phyloP scores from a whole-genome alignment of 2,888 invertebrate species.

The Eupithecia subumbrata region DNA sequence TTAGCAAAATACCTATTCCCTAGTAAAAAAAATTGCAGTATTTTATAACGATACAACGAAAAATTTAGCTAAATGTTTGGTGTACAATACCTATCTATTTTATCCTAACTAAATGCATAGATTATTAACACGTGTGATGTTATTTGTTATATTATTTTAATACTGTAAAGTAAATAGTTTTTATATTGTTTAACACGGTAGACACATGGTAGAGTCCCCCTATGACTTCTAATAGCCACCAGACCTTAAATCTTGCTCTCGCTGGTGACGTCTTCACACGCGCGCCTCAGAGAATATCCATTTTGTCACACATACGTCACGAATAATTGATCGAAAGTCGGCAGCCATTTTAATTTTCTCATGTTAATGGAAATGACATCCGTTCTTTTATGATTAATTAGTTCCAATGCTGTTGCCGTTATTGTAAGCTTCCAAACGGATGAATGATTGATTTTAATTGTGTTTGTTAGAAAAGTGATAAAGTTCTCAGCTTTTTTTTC shows the following conservation, averaged over 20 bases:
- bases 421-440: neutral
- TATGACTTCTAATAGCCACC: neutral
- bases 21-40: neutral
- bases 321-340: neutral
- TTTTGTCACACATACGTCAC: neutral
- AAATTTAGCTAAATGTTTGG: neutral
- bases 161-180: neutral
- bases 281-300: neutral
- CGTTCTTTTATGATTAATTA: neutral
- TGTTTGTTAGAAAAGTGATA: neutral
- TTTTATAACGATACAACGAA: neutral
- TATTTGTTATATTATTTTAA: constrained; percentile 48
- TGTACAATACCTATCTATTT: constrained; percentile 8
- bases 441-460: neutral
- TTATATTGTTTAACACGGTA: constrained; percentile 5
- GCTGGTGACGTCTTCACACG: neutral
- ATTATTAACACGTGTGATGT: constrained; percentile 60
- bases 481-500: neutral
- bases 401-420: too few species aligned
- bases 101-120: constrained; percentile 48
- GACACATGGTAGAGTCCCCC: neutral
- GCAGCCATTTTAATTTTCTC: neutral
- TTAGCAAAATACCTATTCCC: neutral
- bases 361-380: neutral
- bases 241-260: neutral